Evolutionary conservation across 2,888 invertebrate genomes (phyloP).

Genomic region (Hirtodrosophila cameraria): DNA sequence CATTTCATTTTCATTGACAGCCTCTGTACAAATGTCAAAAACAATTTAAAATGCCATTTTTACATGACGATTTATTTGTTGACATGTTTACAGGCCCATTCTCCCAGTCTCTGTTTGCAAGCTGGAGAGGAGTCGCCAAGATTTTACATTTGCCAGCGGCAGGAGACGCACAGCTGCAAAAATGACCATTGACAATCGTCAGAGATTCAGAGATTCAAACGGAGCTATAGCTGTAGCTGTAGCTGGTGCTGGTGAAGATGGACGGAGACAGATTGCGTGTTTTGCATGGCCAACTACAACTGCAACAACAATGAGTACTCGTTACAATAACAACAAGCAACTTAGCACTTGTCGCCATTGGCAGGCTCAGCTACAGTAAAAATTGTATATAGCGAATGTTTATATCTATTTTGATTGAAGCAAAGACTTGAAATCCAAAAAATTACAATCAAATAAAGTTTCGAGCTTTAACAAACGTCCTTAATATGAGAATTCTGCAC

Average conservation of each 20-base stretch:
- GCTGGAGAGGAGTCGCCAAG: conserved; percentile 24
- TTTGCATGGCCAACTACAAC: conserved; percentile 57
- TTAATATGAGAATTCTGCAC: too few species aligned
- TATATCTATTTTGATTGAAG: too few species aligned
- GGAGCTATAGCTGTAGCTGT: conserved; percentile 9
- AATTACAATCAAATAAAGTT: too few species aligned
- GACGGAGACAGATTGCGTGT: conserved; percentile 71
- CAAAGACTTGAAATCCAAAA: too few species aligned
- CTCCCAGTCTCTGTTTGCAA: conserved; percentile 23
- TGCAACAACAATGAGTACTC: conserved; percentile 23
- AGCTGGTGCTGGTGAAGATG: conserved; percentile 52
- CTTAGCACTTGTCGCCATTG: conserved; percentile 54
- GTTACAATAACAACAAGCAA: conserved; percentile 24
- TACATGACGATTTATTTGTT: conserved; percentile 81
- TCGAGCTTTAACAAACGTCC: too few species aligned
- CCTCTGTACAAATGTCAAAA: conserved; percentile 79
- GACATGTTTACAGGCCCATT: conserved; percentile 67
- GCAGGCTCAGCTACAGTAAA: conserved; percentile 33
- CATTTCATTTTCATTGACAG: conserved; percentile 77
- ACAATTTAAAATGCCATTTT: conserved; percentile 82
- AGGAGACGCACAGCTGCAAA: conserved; percentile 39
- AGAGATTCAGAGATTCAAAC: conserved; percentile 40
- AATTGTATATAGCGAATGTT: too few species aligned
- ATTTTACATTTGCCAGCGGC: conserved; percentile 49
- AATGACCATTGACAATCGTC: conserved; percentile 47